These are phyloP conservation scores for Protobothrops flavoviridis DNA, from an alignment of 2,113 vertebrate genomes.

Conservation along the genomic window DNA sequence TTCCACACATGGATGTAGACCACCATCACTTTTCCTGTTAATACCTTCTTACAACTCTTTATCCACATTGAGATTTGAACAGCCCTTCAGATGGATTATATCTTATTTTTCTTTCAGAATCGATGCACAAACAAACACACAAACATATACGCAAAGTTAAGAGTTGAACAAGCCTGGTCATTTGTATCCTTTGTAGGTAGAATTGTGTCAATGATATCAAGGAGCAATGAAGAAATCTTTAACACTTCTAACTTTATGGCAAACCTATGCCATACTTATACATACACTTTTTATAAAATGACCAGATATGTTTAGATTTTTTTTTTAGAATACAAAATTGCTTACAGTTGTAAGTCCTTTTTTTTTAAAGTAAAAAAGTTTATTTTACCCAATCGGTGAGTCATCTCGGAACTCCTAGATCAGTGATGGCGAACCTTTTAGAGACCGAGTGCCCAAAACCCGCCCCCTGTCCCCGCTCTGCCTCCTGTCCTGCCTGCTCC, in stretches of 20 bases:
- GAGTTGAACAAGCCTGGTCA: neutral
- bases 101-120: neutral
- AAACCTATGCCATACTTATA: neutral
- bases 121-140: neutral
- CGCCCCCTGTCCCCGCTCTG: no score
- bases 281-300: neutral
- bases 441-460: no score
- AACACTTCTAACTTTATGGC: neutral
- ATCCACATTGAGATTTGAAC: neutral
- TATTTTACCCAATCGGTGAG: neutral
- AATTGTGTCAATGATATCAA: neutral
- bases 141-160: neutral
- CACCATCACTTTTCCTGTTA: neutral
- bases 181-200: neutral
- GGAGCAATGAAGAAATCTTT: neutral
- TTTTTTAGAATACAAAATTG: slow-evolving; percentile 16
- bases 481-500: no score
- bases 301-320: neutral
- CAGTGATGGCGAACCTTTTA: neutral
- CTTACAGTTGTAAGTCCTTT: slow-evolving; percentile 4
- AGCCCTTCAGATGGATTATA: neutral
- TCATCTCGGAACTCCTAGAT: slow-evolving; percentile 39
- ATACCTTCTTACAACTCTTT: neutral
- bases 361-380: slow-evolving; percentile 2
- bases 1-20: neutral